These are phyloP conservation scores for Megaleporinus macrocephalus DNA, from an alignment of 2,113 vertebrate species.

Conservation along the genomic window DNA sequence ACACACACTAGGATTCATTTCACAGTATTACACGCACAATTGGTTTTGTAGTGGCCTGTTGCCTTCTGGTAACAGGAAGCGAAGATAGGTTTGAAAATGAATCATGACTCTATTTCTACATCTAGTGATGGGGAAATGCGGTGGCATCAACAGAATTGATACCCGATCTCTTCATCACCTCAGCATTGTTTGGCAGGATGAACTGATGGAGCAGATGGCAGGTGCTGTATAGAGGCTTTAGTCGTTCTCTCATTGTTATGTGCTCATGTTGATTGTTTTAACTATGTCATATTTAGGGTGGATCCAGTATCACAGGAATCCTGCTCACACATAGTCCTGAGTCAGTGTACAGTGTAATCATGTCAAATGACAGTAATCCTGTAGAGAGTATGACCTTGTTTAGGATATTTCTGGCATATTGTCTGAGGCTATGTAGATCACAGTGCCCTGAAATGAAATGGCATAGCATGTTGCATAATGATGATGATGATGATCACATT, in stretches of 20 bases:
- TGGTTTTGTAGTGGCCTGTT: constrained; percentile 1
- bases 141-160: constrained; percentile 13
- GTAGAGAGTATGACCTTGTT: neutral
- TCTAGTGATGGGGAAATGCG: neutral
- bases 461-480: neutral
- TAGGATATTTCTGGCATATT: neutral
- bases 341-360: neutral
- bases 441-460: neutral
- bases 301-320: neutral
- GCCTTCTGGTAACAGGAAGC: neutral
- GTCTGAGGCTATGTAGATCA: neutral
- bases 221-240: constrained; percentile 3
- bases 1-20: constrained; percentile 7
- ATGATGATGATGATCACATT: neutral
- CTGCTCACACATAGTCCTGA: neutral
- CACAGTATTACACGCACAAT: neutral
- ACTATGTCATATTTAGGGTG: neutral
- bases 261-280: neutral
- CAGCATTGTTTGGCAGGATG: constrained; percentile 12
- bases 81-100: constrained; percentile 12
- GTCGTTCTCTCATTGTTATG: neutral
- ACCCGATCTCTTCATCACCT: neutral
- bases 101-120: constrained; percentile 13
- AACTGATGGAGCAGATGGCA: constrained; percentile 25
- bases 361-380: neutral